Conservation (phyloP, 2,797 vertebrate genomes). For the Gymnopithys bicolor region DNA sequence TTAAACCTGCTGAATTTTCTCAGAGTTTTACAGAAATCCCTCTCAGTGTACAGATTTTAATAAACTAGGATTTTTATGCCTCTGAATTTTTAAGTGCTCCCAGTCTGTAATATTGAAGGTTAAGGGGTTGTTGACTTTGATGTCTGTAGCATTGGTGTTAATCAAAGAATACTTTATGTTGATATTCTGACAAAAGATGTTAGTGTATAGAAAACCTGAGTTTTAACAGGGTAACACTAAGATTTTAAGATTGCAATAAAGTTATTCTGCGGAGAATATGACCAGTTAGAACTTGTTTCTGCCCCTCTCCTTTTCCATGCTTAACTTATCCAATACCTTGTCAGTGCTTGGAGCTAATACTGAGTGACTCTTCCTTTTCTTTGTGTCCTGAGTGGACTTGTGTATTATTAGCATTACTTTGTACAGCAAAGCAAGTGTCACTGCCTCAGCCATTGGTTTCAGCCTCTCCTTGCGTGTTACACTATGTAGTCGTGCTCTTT, state of each 20-base stretch:
- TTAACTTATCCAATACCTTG: background rate
- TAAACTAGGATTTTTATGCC: background rate
- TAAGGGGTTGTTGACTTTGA: background rate
- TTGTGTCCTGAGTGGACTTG: background rate
- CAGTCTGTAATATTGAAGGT: background rate
- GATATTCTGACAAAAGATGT: background rate
- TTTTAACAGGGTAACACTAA: background rate
- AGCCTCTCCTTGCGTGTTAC: background rate
- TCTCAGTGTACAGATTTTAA: background rate
- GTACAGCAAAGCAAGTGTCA: too few relatives aligned
- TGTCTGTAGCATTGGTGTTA: background rate
- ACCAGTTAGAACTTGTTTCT: background rate
- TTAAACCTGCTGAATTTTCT: background rate
- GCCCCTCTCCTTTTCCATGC: background rate
- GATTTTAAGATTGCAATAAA: background rate
- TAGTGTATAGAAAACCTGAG: background rate
- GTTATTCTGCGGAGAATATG: background rate
- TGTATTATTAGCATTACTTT: background rate
- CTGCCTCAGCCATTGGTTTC: background rate
- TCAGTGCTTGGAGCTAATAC: background rate
- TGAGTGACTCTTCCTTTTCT: background rate
- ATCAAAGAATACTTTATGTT: background rate
- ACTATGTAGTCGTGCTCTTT: background rate
- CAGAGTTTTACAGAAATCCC: background rate
- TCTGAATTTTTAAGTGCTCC: background rate